Evolutionary conservation across 2,888 invertebrate genomes (phyloP).

Genomic region (Troglohyphantes excavatus): DNA sequence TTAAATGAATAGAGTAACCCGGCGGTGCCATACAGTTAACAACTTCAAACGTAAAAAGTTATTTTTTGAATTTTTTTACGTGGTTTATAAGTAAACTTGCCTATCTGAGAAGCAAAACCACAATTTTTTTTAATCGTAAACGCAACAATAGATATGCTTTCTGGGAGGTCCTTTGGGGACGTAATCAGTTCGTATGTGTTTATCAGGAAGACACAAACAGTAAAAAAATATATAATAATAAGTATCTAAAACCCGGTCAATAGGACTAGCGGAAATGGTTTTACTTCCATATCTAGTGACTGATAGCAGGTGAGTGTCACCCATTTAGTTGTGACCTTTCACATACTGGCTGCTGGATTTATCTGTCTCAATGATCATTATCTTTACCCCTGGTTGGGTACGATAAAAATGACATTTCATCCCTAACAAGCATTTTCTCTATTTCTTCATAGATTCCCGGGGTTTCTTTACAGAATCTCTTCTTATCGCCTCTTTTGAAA

Average conservation of each 20-base stretch:
- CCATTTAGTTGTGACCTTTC: neutral
- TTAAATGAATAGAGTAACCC: too few species aligned
- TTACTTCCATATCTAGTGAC: neutral
- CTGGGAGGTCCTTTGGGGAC: neutral
- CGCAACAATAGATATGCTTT: neutral
- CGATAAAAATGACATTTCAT: too few species aligned
- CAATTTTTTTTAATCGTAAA: neutral
- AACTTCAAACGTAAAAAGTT: too few species aligned
- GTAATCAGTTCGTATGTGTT: neutral
- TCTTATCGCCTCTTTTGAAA: too few species aligned
- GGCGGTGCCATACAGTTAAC: too few species aligned
- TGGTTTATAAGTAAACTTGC: too few species aligned
- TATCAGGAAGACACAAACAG: neutral
- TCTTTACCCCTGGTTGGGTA: neutral
- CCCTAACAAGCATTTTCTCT: too few species aligned
- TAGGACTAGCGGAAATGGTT: neutral
- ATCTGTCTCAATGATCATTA: neutral
- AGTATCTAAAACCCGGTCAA: neutral
- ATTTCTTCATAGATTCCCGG: too few species aligned
- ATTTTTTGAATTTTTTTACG: too few species aligned
- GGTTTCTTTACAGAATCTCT: too few species aligned
- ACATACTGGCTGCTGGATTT: neutral
- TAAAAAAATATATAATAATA: neutral
- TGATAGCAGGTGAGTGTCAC: neutral
- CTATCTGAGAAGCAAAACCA: too few species aligned